phyloP scores from a whole-genome alignment of 2,888 invertebrate genomes.

The Hypselothyrea guttata region DNA sequence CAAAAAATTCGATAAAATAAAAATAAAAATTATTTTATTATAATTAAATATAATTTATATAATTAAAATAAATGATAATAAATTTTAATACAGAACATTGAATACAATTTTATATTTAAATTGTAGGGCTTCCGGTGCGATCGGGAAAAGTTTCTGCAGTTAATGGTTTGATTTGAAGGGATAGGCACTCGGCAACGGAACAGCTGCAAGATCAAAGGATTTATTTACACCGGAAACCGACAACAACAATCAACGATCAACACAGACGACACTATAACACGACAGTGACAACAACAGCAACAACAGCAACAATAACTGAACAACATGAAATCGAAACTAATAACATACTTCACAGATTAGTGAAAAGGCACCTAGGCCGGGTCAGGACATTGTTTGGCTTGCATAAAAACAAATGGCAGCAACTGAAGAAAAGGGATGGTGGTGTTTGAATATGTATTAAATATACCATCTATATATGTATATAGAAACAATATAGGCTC shows the following conservation, averaged over 20 bases:
- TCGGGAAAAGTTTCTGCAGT: no score
- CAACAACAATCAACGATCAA: slow-evolving; percentile 45
- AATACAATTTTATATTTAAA: no score
- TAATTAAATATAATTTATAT: no score
- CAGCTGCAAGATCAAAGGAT: slow-evolving; percentile 51
- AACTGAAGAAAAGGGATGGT: slow-evolving; percentile 19
- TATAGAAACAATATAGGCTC: background rate
- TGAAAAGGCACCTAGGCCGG: slow-evolving; percentile 40
- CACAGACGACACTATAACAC: slow-evolving; percentile 29
- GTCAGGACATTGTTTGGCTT: slow-evolving; percentile 67
- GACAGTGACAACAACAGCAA: slow-evolving; percentile 28
- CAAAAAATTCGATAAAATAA: no score
- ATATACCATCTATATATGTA: background rate
- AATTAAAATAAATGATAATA: no score
- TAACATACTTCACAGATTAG: slow-evolving; percentile 23
- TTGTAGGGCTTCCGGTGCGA: no score
- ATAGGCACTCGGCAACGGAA: slow-evolving; percentile 16
- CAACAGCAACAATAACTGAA: slow-evolving; percentile 5
- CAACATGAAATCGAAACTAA: background rate
- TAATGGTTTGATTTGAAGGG: no score
- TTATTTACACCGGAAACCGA: slow-evolving; percentile 42
- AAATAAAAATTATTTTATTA: no score
- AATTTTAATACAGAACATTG: no score
- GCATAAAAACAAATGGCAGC: slow-evolving; percentile 66
- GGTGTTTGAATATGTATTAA: background rate